Evolutionary conservation across 2,888 invertebrate species (phyloP).

Genomic region (Charanyca ferruginea): DNA sequence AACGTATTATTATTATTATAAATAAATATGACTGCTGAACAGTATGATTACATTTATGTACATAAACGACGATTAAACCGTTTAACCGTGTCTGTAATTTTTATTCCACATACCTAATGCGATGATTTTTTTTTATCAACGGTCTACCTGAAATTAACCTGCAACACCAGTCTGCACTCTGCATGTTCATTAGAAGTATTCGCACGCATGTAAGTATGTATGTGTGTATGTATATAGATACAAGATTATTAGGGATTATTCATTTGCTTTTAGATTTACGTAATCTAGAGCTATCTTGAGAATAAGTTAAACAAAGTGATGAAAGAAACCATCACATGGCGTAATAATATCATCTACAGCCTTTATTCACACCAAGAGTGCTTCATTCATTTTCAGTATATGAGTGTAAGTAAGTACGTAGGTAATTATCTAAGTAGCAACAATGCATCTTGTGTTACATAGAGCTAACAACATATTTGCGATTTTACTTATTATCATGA

Average conservation of each 20-base stretch:
- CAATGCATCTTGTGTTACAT: constrained; percentile 17
- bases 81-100: neutral
- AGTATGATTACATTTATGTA: neutral
- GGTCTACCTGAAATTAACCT: neutral
- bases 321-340: constrained; percentile 14
- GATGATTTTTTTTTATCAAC: neutral
- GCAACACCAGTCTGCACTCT: neutral
- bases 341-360: constrained; percentile 7
- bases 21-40: neutral
- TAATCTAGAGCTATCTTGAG: constrained; percentile 17
- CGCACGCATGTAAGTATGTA: no score
- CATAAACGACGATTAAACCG: no score
- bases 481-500: constrained; percentile 52
- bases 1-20: no score
- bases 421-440: constrained; percentile 21
- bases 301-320: constrained; percentile 8
- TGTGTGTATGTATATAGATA: neutral
- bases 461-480: constrained; percentile 24
- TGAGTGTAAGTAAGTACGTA: neutral
- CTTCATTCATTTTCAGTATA: constrained; percentile 24
- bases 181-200: neutral
- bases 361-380: constrained; percentile 16
- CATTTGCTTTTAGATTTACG: constrained; percentile 15
- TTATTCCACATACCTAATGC: neutral
- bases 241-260: constrained; percentile 10